Evolutionary conservation across 2,888 invertebrate species (phyloP), one percentile per base, ranked within the genome.

Genomic region (Chaitophorus viminalis): DNA sequence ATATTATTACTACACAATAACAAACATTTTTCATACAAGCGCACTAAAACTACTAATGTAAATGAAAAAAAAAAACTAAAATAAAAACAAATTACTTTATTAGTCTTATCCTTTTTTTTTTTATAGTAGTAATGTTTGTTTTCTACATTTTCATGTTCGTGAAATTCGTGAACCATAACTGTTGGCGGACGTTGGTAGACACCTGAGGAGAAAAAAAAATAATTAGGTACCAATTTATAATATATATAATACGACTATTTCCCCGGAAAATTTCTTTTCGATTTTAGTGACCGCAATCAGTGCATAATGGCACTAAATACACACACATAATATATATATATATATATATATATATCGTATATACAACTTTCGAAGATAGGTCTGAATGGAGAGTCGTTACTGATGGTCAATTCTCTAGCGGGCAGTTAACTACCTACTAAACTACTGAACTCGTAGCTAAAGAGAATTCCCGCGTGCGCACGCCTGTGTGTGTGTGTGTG

Each of bases 381-480:
- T 83, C 84, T 86, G 86, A 86, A 86, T 86, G 86, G 86, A 29
- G 33, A 78, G 86, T 86, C 86, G 78, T 86, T 86, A 86, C 86
- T 31, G 86, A 52, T 21, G 77, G 84, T 46, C 84, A 46, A 85
- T 85, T 78, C 54, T 86, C 78, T 33, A 52, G 70, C 78, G 77
- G 70, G 70, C 78, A 25, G 52, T 77, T 85, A 86, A 82, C 25
- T n/a, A n/a, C n/a, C n/a, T 72, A 72, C 72, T 72, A 29, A 52
- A 25, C 31, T 31, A 9, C 46, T 33, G 52, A 72, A 74, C 74
- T 36, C n/a, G 33, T 8, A 36, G 29, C 25, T 21, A 36, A 36
- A 21, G 33, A 33, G 36, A 21, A 33, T 18, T 21, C 18, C 17
- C 70, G 52, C 5, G 29, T 6, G 65, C 21, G 29, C 4, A 54